These are phyloP conservation scores for Entelurus aequoreus DNA, from an alignment of 2,113 vertebrate species.

Conservation along the genomic window DNA sequence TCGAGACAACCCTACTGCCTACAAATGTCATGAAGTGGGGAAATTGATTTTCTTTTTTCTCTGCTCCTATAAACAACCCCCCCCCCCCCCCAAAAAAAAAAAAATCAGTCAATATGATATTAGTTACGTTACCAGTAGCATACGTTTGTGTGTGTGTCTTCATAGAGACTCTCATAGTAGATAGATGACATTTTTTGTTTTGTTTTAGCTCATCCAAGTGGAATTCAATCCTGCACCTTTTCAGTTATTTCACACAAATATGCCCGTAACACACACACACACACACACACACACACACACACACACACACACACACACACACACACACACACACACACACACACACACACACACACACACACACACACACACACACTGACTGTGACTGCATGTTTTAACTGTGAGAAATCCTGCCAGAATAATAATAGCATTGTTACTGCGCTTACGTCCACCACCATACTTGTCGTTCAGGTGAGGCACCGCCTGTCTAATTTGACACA, in stretches of 20 bases:
- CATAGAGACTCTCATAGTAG: background rate
- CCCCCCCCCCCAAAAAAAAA: too few species aligned
- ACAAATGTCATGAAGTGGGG: too few species aligned
- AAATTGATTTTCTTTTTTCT: too few species aligned
- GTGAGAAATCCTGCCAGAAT: constrained; percentile 32
- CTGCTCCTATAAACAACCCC: too few species aligned
- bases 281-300: background rate
- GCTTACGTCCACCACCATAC: constrained; percentile 46
- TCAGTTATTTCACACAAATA: background rate
- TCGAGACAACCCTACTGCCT: too few species aligned
- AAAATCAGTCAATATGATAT: too few species aligned
- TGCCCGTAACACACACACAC: background rate
- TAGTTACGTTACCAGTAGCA: background rate
- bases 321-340: background rate
- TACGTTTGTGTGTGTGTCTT: background rate
- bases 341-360: background rate
- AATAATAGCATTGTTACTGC: constrained; percentile 56
- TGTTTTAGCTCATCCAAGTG: background rate
- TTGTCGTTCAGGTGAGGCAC: constrained; percentile 51
- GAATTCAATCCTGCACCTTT: constrained; percentile 1
- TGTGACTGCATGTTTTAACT: constrained; percentile 7
- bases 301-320: background rate
- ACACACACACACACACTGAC: background rate
- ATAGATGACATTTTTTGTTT: background rate
- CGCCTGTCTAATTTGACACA: constrained; percentile 28